Conservation (phyloP, 92 coral and sea anemone genomes). For the Parazoanthus darwini region DNA sequence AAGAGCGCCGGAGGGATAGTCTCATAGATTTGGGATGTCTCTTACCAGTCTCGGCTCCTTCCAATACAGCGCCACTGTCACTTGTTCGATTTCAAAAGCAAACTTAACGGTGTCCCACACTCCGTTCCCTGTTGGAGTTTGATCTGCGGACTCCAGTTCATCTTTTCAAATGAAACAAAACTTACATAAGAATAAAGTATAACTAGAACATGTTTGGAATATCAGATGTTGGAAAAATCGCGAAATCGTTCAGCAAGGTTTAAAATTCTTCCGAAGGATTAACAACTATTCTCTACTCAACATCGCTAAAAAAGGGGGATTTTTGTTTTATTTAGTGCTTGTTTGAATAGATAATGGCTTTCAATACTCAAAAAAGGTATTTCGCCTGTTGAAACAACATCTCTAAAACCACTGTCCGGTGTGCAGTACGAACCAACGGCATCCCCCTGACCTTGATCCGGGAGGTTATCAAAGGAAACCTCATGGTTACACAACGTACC, state of each 20-base stretch:
- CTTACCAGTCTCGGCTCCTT: slow-evolving; percentile 62
- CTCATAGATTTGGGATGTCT: not conserved
- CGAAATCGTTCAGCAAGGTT: not conserved
- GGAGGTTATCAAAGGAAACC: not conserved
- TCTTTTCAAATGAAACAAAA: slow-evolving; percentile 10
- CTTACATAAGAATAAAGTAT: not conserved
- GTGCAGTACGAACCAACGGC: too few relatives aligned
- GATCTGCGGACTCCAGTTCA: slow-evolving; percentile 33
- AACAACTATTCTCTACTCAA: not conserved
- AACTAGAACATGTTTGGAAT: too few relatives aligned
- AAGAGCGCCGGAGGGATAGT: not conserved
- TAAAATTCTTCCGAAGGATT: not conserved
- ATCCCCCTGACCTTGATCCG: too few relatives aligned
- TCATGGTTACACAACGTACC: not conserved
- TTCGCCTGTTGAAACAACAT: not conserved
- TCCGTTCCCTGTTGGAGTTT: slow-evolving; percentile 44
- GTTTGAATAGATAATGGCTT: too few relatives aligned
- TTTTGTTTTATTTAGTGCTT: not conserved
- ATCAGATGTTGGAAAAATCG: not conserved
- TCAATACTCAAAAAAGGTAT: not conserved
- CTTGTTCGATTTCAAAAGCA: slow-evolving; percentile 85
- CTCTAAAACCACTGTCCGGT: not conserved
- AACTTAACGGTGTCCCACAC: slow-evolving; percentile 89
- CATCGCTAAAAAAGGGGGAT: not conserved
- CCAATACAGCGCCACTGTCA: slow-evolving; percentile 81